Percentiles rank a stretch among this genome's conserved stretches.
Evolutionary conservation across 2,113 vertebrate species (phyloP).

Genomic region (Carlito syrichta): DNA sequence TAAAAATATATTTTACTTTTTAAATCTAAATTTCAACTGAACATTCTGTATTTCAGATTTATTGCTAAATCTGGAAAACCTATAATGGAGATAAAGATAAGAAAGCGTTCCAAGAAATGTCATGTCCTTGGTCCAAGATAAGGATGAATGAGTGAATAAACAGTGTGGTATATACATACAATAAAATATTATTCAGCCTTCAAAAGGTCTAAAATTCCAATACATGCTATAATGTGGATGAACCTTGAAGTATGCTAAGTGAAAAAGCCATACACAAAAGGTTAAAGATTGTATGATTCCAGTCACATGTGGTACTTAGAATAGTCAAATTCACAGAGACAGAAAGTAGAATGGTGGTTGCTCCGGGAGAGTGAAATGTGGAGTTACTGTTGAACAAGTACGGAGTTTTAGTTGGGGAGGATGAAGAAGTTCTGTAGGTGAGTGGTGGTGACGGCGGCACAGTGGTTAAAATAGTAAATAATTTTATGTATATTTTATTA

Average conservation of each 20-base stretch:
- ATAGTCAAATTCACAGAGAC: not conserved
- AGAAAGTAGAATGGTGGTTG: not conserved
- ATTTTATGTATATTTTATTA: not conserved
- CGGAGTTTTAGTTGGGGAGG: no score
- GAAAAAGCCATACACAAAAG: not conserved
- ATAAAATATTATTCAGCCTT: not conserved
- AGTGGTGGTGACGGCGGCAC: fast-evolving
- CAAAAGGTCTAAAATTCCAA: not conserved
- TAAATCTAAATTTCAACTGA: not conserved
- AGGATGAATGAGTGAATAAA: not conserved
- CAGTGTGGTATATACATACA: not conserved
- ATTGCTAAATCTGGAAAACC: not conserved
- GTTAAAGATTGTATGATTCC: not conserved
- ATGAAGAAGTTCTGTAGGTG: not conserved
- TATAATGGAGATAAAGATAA: not conserved
- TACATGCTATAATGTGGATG: not conserved
- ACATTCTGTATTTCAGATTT: not conserved
- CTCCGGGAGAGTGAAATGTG: no score
- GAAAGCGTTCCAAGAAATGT: not conserved
- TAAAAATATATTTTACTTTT: not conserved
- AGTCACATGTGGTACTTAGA: not conserved
- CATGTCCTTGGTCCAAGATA: not conserved
- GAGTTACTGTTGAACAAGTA: no score
- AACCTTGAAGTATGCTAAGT: not conserved
- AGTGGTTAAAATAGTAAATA: not conserved